phyloP scores from a whole-genome alignment of 2,113 vertebrate species.

The Thinocorus orbignyianus region DNA sequence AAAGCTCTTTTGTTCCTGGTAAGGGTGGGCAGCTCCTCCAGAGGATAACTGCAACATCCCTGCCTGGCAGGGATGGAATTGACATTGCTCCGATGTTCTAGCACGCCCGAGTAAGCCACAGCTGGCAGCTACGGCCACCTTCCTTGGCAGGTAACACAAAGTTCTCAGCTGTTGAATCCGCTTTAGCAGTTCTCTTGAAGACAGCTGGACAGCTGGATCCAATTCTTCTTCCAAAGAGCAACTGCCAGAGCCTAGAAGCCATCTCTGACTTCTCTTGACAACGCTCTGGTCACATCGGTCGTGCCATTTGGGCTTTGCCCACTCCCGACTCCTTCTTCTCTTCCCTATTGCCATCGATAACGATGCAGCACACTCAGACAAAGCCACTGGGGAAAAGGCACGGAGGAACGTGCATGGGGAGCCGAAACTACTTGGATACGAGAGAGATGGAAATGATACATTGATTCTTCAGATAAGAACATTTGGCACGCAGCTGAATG shows the following conservation, averaged over 20 bases:
- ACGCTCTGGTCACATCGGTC: rapidly evolving
- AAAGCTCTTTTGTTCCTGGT: neutral
- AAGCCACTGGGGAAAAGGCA: neutral
- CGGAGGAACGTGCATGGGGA: rapidly evolving
- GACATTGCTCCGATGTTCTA: neutral
- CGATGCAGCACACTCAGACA: neutral
- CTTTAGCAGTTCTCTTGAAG: neutral
- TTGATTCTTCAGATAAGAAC: neutral
- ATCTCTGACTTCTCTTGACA: neutral
- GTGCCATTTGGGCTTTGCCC: neutral
- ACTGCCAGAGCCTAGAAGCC: neutral
- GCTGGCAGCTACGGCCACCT: neutral
- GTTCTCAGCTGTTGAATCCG: neutral
- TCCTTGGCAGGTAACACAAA: neutral
- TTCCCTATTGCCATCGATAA: neutral
- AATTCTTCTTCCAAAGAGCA: neutral
- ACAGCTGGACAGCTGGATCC: neutral
- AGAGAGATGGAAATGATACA: neutral
- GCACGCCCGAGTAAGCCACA: neutral
- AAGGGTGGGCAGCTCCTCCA: neutral
- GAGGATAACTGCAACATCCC: neutral
- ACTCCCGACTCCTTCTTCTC: neutral
- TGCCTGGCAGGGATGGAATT: neutral
- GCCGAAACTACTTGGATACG: rapidly evolving
- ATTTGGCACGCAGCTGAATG: neutral